A percentile compares a stretch with the other conserved stretches of the same genome.
Evolutionary conservation across 2,888 invertebrate species (phyloP).

Genomic region (Spodoptera exigua): DNA sequence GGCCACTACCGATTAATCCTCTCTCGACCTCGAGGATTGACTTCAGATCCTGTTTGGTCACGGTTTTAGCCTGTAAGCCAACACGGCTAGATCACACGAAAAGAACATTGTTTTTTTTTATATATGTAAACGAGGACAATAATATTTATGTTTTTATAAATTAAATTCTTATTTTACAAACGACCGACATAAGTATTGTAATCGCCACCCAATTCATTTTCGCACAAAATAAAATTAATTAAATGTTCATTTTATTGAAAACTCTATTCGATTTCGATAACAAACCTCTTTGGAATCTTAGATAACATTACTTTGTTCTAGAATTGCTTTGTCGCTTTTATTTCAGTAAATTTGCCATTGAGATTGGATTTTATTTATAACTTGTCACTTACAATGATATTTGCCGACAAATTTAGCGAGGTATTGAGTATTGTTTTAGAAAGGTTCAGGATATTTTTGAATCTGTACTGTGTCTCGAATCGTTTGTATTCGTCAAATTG

Average conservation of each 20-base stretch:
- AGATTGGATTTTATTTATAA: not conserved
- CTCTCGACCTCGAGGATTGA: too few relatives aligned
- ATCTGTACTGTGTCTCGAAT: too few relatives aligned
- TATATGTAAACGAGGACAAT: not conserved
- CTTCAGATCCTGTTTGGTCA: too few relatives aligned
- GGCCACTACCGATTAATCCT: too few relatives aligned
- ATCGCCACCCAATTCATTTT: conserved; percentile 35
- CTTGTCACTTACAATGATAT: too few relatives aligned
- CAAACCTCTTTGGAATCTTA: not conserved
- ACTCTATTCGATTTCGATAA: not conserved
- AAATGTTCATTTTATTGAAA: conserved; percentile 1
- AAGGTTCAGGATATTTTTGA: too few relatives aligned
- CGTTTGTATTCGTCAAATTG: too few relatives aligned
- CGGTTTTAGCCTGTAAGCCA: too few relatives aligned
- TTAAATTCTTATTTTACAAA: conserved; percentile 36
- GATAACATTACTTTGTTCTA: not conserved
- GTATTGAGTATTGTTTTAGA: too few relatives aligned
- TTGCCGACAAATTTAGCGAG: too few relatives aligned
- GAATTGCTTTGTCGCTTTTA: conserved; percentile 1
- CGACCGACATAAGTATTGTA: conserved; percentile 1
- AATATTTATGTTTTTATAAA: conserved; percentile 13
- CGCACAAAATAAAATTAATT: conserved; percentile 27
- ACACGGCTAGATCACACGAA: too few relatives aligned
- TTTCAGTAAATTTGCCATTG: conserved; percentile 5
- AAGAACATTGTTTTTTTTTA: too few relatives aligned